Percentiles rank a stretch among this genome's conserved stretches.
These are phyloP conservation scores for Crotalus tigris DNA, from an alignment of 2,113 vertebrate species.

Conservation along the genomic window DNA sequence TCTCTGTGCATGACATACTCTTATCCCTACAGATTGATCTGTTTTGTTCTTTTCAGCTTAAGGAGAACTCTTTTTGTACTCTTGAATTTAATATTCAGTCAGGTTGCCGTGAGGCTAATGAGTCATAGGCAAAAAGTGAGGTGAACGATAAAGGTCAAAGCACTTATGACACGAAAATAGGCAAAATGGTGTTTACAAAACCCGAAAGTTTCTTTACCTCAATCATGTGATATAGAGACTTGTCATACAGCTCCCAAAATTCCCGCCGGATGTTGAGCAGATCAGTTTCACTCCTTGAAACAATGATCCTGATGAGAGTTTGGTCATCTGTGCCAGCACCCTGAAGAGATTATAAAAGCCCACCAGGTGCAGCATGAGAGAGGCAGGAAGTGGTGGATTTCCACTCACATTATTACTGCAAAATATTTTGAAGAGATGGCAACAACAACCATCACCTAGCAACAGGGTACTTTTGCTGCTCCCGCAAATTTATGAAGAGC, in stretches of 20 bases:
- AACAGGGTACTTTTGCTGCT: neutral
- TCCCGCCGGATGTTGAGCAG: slow-evolving; percentile 89
- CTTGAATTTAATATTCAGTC: neutral
- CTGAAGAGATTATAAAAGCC: slow-evolving; percentile 59
- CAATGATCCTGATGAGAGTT: slow-evolving; percentile 90
- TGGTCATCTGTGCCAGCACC: slow-evolving; percentile 92
- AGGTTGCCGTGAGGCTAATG: neutral
- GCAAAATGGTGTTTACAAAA: neutral
- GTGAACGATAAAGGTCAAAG: neutral
- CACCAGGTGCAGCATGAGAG: neutral
- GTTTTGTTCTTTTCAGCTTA: neutral
- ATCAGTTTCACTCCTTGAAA: slow-evolving; percentile 90
- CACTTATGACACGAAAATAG: neutral
- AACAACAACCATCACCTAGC: neutral
- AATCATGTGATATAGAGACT: slow-evolving; percentile 87
- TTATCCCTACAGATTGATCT: neutral
- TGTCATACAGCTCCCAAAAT: slow-evolving; percentile 88
- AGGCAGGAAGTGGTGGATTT: neutral
- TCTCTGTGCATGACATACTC: neutral
- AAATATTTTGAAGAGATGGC: slow-evolving; percentile 20
- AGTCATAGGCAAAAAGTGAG: neutral
- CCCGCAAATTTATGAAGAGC: neutral
- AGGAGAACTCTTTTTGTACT: neutral
- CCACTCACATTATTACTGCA: neutral
- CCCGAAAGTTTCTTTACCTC: slow-evolving; percentile 73